Evolutionary conservation across 1,140 invertebrate genomes (phyloP).

Genomic region (Alviniconcha marisindica): DNA sequence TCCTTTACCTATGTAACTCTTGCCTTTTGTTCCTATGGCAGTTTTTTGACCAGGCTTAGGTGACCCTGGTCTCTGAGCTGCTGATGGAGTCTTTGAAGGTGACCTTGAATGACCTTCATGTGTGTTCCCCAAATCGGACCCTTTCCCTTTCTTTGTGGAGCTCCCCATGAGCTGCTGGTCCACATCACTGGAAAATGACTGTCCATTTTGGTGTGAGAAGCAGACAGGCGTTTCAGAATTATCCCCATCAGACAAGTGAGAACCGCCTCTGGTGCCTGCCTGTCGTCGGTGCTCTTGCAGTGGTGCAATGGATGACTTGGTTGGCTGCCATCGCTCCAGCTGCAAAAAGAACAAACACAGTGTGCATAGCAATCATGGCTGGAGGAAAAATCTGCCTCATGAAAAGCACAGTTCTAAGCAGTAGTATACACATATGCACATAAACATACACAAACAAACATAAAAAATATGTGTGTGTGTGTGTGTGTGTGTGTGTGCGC

Average conservation of each 20-base stretch:
- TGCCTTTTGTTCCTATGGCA: not conserved
- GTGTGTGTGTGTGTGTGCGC: no score
- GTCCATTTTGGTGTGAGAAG: not conserved
- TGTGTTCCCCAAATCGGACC: no score
- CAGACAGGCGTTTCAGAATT: not conserved
- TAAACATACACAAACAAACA: no score
- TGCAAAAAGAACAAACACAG: slow-evolving; percentile 6
- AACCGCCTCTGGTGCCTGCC: not conserved
- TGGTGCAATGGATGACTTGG: not conserved
- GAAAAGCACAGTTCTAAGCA: no score
- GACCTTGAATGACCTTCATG: not conserved
- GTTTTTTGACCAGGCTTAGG: not conserved
- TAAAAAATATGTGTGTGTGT: no score
- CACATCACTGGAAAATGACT: not conserved
- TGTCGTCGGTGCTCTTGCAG: not conserved
- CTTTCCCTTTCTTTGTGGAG: not conserved
- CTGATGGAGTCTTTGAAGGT: no score
- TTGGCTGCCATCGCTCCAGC: not conserved
- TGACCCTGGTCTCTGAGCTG: not conserved
- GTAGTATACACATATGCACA: no score
- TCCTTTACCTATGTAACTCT: not conserved
- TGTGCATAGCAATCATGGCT: no score
- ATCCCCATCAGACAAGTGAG: not conserved
- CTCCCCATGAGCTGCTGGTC: not conserved
- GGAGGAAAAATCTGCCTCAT: no score